These are phyloP conservation scores for Lithobius niger DNA, from an alignment of 1,140 invertebrate species.

Conservation along the genomic window DNA sequence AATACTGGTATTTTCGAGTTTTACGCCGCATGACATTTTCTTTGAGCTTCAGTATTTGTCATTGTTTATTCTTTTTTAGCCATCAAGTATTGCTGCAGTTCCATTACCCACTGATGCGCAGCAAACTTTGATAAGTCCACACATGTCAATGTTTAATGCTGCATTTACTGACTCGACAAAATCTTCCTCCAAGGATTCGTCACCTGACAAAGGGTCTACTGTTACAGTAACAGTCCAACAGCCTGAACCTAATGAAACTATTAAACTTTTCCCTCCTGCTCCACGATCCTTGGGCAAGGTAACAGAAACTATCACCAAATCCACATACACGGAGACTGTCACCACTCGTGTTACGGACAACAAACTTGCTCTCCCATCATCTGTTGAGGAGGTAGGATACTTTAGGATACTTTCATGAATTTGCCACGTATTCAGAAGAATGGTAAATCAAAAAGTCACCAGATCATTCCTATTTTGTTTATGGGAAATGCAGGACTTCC, in stretches of 20 bases:
- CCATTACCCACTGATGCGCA: background rate
- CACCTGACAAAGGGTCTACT: conserved; percentile 51
- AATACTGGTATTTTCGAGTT: too few species aligned
- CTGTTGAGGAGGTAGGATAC: conserved; percentile 79
- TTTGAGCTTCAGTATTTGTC: too few species aligned
- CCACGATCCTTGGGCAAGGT: conserved; percentile 58
- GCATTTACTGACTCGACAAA: background rate
- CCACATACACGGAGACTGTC: conserved; percentile 83
- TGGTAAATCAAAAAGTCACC: too few species aligned
- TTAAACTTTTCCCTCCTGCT: conserved; percentile 56
- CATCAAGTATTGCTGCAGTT: background rate
- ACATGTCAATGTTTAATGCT: conserved; percentile 2
- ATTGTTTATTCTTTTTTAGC: background rate
- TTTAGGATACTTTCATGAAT: too few species aligned
- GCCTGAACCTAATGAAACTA: conserved; percentile 15
- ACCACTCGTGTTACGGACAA: conserved; percentile 86
- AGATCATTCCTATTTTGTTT: too few species aligned
- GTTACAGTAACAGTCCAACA: conserved; percentile 21
- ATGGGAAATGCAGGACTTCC: too few species aligned
- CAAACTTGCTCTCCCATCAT: conserved; percentile 53
- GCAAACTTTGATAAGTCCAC: conserved; percentile 28
- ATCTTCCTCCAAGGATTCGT: conserved; percentile 15
- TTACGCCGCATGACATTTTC: too few species aligned
- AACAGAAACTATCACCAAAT: conserved; percentile 85
- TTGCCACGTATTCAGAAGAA: too few species aligned